phyloP scores from a whole-genome alignment of 2,113 vertebrate species.

The Neogale vison region DNA sequence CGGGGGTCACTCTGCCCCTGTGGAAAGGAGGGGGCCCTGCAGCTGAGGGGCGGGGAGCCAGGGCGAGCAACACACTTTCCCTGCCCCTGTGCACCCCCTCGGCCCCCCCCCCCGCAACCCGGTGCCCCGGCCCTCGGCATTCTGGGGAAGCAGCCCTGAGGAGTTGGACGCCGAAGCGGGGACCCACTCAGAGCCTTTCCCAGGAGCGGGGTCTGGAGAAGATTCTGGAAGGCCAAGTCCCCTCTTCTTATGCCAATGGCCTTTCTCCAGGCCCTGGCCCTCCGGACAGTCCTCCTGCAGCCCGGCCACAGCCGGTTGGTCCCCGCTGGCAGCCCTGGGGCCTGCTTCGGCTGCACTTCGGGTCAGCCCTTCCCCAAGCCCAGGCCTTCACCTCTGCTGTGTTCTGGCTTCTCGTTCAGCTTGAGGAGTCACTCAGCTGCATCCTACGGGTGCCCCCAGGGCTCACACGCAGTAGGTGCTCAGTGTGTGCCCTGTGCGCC shows the following conservation, averaged over 20 bases:
- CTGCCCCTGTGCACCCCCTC: rapidly evolving
- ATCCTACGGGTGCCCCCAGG: too few relatives aligned
- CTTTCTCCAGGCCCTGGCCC: background rate
- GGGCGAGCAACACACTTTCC: too few relatives aligned
- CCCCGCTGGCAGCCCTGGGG: background rate
- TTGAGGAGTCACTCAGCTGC: too few relatives aligned
- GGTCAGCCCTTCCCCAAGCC: too few relatives aligned
- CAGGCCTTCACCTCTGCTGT: rapidly evolving
- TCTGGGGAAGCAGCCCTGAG: background rate
- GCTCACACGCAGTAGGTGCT: background rate
- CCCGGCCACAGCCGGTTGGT: background rate
- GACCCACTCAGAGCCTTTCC: background rate
- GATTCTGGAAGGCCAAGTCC: background rate
- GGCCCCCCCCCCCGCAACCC: rapidly evolving
- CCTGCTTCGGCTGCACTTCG: background rate
- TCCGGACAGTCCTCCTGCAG: too few relatives aligned
- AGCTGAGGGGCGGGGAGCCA: too few relatives aligned
- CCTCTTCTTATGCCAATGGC: too few relatives aligned
- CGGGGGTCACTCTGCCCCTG: too few relatives aligned
- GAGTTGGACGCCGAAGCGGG: rapidly evolving
- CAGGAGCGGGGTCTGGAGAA: background rate
- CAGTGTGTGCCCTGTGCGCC: rapidly evolving
- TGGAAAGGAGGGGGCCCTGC: background rate
- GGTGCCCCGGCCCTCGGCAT: background rate
- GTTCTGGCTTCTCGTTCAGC: background rate